phyloP scores from a whole-genome alignment of 2,113 vertebrate genomes.

The Dolichallabes microphthalmus region DNA sequence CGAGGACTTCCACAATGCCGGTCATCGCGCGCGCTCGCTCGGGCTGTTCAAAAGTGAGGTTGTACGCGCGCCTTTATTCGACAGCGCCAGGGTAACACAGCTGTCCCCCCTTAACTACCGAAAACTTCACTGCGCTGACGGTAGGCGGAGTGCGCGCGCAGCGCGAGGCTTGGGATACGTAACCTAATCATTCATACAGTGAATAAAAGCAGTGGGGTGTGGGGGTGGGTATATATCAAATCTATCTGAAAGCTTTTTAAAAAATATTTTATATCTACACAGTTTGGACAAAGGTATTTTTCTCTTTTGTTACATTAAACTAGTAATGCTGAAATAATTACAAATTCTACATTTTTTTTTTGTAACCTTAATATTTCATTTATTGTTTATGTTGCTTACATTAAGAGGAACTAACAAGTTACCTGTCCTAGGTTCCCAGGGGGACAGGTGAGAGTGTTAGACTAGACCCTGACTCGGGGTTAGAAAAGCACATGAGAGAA shows the following conservation, averaged over 20 bases:
- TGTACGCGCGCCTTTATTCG: conserved; percentile 35
- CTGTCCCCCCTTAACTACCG: conserved; percentile 8
- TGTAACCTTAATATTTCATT: too few relatives aligned
- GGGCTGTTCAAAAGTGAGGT: conserved; percentile 28
- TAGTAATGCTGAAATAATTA: background rate
- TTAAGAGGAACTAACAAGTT: too few relatives aligned
- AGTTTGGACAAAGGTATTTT: background rate
- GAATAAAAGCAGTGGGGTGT: background rate
- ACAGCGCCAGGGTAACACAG: conserved; percentile 64
- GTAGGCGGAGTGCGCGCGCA: conserved; percentile 14
- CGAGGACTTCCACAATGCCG: background rate
- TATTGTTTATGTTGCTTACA: too few relatives aligned
- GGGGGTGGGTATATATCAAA: too few relatives aligned
- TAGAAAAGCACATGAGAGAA: too few relatives aligned
- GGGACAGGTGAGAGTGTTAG: too few relatives aligned
- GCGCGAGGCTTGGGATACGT: background rate
- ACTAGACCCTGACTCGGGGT: too few relatives aligned
- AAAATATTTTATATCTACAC: background rate
- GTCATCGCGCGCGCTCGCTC: conserved; percentile 14
- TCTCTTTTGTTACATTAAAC: background rate
- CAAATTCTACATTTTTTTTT: too few relatives aligned
- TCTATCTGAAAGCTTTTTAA: background rate
- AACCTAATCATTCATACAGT: background rate
- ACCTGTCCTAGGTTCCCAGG: too few relatives aligned
- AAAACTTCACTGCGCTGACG: background rate